Base-by-base conservation (phyloP, 2,113 vertebrate species). In the Notiomystis cincta region DNA sequence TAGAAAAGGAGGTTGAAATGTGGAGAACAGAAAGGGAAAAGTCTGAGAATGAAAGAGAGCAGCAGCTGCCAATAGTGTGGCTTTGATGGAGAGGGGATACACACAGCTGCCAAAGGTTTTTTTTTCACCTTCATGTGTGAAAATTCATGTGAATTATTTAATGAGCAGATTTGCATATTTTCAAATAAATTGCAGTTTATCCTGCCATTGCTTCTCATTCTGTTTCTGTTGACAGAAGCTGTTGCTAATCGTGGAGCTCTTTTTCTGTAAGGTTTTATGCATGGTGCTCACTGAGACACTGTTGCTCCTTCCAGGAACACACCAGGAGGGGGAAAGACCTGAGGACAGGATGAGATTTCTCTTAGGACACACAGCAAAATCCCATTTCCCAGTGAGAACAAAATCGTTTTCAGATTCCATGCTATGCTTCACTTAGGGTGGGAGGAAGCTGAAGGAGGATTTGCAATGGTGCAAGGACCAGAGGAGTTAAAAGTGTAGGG, bases 91-190 rank as follows among this genome's bases (percentile, higher is more conserved):
- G 76, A 91, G 53, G 79, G n/a, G 20, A 69, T 61, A 87, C 21
- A 79, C 17, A 64, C 73, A 92, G 91, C 65, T 95, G 91, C 57
- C 87, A 91, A 79, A 61, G 8, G 2, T 1, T 7, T 82, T 62
- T 76, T 82, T 78, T 48, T 24, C 14, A 88, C 56, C 75, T 96
- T 94, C 51, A 64, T 83, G n/a, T 90, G 50, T 92, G 54, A 80
- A 89, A 90, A 94, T 86, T 81, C 56, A 75, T 56, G 51, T 88
- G 85, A 93, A 81, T 78, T 92, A 89, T 93, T 96, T 95, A 93
- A 93, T 94, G 48, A 90, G 24, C 0, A 0, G 61, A 95, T 95
- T 95, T 90, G 61, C 96, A 94, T 94, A 94, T 86, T 96, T 96
- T 92, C 67, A 93, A 93, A 83, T 83, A 92, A 81, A 83, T 94